phyloP scores from a whole-genome alignment of 1,140 invertebrate genomes.

The Meloidogyne floridensis region DNA sequence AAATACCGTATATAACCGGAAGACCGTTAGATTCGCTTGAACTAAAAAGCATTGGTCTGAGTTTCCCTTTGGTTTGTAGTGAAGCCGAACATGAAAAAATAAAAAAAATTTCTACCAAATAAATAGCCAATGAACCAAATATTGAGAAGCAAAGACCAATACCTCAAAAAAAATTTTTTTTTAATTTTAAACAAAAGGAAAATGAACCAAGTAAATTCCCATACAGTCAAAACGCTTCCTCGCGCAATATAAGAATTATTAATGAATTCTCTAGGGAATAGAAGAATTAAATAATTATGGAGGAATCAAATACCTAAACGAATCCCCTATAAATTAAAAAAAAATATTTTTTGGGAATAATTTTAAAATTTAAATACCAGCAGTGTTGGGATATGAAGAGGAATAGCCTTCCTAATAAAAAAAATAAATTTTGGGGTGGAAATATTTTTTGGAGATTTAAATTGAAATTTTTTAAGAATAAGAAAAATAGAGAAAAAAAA shows the following conservation, averaged over 20 bases:
- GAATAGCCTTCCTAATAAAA: constrained; percentile 60
- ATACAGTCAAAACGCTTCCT: constrained; percentile 19
- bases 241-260: constrained; percentile 53
- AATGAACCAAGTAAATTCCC: constrained; percentile 52
- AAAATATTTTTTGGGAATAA: not conserved
- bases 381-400: constrained; percentile 56
- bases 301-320: constrained; percentile 13
- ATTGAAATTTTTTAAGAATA: too few relatives aligned
- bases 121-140: constrained; percentile 61
- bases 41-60: too few relatives aligned
- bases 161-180: not conserved
- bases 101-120: constrained; percentile 47
- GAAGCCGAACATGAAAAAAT: not conserved
- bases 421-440: not conserved
- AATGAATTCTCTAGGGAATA: constrained; percentile 45
- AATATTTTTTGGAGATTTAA: too few relatives aligned
- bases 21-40: too few relatives aligned
- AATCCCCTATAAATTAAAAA: constrained; percentile 14
- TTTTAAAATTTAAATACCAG: constrained; percentile 24
- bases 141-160: constrained; percentile 53
- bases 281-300: not conserved
- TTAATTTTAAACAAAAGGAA: not conserved
- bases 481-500: too few relatives aligned
- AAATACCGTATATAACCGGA: too few relatives aligned
- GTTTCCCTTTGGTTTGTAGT: too few relatives aligned